A percentile compares a stretch with the other conserved stretches of the same genome.
These are phyloP conservation scores for Mionectes macconnelli DNA, from an alignment of 2,113 vertebrate species.

Conservation along the genomic window DNA sequence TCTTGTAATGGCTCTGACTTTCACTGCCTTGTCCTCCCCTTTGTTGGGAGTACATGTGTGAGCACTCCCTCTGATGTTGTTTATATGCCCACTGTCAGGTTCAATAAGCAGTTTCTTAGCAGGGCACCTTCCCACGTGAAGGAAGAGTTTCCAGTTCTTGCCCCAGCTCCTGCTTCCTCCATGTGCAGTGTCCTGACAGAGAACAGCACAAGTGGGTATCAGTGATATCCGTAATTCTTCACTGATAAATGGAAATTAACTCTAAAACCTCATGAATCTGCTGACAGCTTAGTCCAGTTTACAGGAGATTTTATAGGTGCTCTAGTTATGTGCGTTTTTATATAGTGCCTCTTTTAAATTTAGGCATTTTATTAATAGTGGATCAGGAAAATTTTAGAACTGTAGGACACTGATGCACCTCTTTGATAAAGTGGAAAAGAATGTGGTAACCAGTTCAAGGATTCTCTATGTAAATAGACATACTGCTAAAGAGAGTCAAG, in stretches of 20 bases:
- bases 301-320: not conserved
- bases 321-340: not conserved
- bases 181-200: not conserved
- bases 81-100: not conserved
- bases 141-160: constrained; percentile 18
- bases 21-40: constrained; percentile 17
- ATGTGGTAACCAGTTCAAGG: not conserved
- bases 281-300: not conserved
- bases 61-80: constrained; percentile 34
- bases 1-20: constrained; percentile 49
- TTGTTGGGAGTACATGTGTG: not conserved
- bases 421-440: not conserved
- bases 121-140: constrained; percentile 47
- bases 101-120: constrained; percentile 44
- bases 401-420: not conserved
- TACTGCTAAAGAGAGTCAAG: not conserved
- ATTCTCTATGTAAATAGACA: not conserved
- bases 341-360: not conserved
- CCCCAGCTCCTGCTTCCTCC: not conserved
- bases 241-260: not conserved
- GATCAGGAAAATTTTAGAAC: not conserved
- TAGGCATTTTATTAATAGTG: constrained; percentile 30
- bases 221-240: not conserved
- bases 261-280: not conserved
- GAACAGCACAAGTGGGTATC: not conserved